Base-by-base conservation (phyloP, 1,140 invertebrate genomes). In the Ganaspis sp. region DNA sequence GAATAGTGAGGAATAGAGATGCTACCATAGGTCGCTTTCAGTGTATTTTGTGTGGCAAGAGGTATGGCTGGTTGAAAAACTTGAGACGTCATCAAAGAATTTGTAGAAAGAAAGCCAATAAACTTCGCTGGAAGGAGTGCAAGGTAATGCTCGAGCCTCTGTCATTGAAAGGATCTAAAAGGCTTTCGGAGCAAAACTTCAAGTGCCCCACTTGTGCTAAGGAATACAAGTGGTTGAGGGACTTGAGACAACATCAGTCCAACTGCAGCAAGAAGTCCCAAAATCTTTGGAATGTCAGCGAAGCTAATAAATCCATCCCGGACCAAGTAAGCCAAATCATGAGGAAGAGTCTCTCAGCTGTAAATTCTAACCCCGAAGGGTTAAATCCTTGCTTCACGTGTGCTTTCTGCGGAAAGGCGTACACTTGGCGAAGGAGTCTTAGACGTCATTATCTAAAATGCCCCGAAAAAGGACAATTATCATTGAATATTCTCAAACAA, bases 31-130 rank as follows among this genome's bases (percentile, higher is more conserved):
- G 58, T 29, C 58, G 58, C n/a, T 64, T 64, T 34, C 58, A 64
- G 2, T 64, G 58, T 64, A 64, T 64, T n/a, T 34, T 64, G 5
- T 64, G 58, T 26, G 58, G 58, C 12, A 64, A 64, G 26, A 64
- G 23, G 23, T 64, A 64, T 12, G 58, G 58, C 29, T 64, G 58
- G 58, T 64, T 64, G 23, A 64, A 64, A 15, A 64, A 64, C n/a
- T 64, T 64, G 15, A 15, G 58, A 64, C 58, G 58, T 5, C 58
- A 64, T 64, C 58, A 64, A 29, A 64, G 58, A 64, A 64, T 64
- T 6, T 64, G 58, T 6, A 21, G 58, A 4, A 64, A 64, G n/a
- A 64, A 64, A 64, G 26, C 15, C 2, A 64, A 11, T 29, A 64
- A 64, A 64, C 58, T 26, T 64, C 58, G 58, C 23, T 64, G 58